Evolutionary conservation across 2,113 vertebrate species (phyloP).

Genomic region (Macaca mulatta): DNA sequence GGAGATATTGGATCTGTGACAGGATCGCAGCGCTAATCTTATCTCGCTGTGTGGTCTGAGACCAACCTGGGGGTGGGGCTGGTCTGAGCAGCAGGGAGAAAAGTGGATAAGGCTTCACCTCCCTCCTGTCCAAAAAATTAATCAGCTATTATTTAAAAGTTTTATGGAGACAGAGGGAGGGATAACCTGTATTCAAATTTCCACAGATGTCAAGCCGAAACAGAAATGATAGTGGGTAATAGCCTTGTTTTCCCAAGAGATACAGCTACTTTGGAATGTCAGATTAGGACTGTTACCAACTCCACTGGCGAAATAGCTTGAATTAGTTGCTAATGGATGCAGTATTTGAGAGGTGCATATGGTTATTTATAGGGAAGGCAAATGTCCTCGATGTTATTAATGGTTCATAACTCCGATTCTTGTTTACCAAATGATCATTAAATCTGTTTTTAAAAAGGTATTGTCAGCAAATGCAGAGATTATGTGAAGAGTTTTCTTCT

Average conservation of each 20-base stretch:
- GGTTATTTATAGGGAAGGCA: slow-evolving; percentile 72
- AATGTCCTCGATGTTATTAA: slow-evolving; percentile 64
- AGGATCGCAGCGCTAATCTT: accelerated
- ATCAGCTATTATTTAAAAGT: slow-evolving; percentile 61
- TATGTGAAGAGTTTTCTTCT: not conserved
- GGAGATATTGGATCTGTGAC: slow-evolving; percentile 1
- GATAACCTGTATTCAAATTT: slow-evolving; percentile 81
- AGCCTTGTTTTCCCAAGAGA: slow-evolving; percentile 83
- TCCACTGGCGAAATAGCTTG: slow-evolving; percentile 68
- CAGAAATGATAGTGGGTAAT: slow-evolving; percentile 84
- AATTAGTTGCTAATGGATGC: slow-evolving; percentile 70
- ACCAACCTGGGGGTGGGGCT: not conserved
- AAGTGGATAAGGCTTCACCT: not conserved
- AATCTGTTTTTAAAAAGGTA: slow-evolving; percentile 38
- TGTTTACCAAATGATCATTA: slow-evolving; percentile 50
- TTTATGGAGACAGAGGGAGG: slow-evolving; percentile 75
- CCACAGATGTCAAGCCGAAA: slow-evolving; percentile 82
- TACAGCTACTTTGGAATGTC: slow-evolving; percentile 83
- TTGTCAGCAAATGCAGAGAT: slow-evolving; percentile 36
- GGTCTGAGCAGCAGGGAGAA: not conserved
- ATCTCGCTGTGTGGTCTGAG: slow-evolving; percentile 33
- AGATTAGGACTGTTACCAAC: slow-evolving; percentile 82
- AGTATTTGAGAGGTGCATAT: slow-evolving; percentile 62
- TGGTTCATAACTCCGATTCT: slow-evolving; percentile 66
- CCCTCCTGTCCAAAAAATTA: slow-evolving; percentile 49